Conservation (phyloP, 1,140 invertebrate genomes). For the Hormaphis cornu region DNA sequence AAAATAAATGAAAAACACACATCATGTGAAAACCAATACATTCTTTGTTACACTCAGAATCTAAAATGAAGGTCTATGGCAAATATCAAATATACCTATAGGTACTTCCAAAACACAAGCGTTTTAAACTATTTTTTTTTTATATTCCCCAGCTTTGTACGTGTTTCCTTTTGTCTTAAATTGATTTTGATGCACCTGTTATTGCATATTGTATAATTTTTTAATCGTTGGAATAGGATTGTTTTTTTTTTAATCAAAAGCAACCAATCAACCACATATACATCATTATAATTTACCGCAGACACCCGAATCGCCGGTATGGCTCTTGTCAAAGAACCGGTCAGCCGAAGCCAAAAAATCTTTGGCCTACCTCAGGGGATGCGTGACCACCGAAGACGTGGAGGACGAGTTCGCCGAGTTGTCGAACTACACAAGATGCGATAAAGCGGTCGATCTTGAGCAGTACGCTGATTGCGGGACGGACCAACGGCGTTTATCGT, state of each 20-base stretch:
- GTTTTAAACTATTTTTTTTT: too few relatives aligned
- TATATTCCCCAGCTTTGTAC: too few relatives aligned
- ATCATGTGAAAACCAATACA: too few relatives aligned
- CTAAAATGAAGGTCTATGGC: too few relatives aligned
- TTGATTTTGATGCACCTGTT: too few relatives aligned
- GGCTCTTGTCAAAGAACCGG: slow-evolving; percentile 47
- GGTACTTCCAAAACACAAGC: too few relatives aligned
- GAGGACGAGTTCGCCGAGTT: slow-evolving; percentile 46
- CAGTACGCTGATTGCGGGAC: not conserved
- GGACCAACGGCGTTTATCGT: slow-evolving; percentile 6
- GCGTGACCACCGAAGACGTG: slow-evolving; percentile 43
- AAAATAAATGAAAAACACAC: too few relatives aligned
- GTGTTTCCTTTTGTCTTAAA: too few relatives aligned
- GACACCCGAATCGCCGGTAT: slow-evolving; percentile 56
- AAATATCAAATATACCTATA: too few relatives aligned
- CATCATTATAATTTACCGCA: slow-evolving; percentile 35
- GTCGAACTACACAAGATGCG: slow-evolving; percentile 34
- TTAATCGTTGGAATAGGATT: not conserved
- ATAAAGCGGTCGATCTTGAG: slow-evolving; percentile 10
- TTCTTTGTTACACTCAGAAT: too few relatives aligned
- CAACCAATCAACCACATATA: too few relatives aligned
- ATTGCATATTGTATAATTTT: not conserved
- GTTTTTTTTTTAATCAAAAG: not conserved
- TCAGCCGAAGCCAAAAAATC: slow-evolving; percentile 45
- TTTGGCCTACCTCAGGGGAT: slow-evolving; percentile 46